phyloP scores from a whole-genome alignment of 2,797 vertebrate species.

The Antennarius maculatus region DNA sequence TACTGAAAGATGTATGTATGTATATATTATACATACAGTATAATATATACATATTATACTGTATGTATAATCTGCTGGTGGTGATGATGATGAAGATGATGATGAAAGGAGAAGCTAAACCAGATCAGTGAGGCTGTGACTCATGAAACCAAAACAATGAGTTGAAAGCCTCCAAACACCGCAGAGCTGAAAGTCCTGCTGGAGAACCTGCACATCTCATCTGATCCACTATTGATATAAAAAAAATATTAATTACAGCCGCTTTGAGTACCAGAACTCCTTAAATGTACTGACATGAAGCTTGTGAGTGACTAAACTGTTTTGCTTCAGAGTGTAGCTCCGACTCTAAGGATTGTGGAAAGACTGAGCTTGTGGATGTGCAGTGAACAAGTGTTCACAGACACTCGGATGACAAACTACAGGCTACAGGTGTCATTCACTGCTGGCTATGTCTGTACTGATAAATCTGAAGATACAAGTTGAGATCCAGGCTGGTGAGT shows the following conservation, averaged over 20 bases:
- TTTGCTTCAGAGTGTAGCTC: too few relatives aligned
- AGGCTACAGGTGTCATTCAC: background rate
- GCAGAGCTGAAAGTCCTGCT: too few relatives aligned
- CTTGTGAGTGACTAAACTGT: background rate
- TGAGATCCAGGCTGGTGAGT: conserved; percentile 55
- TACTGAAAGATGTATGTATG: too few relatives aligned
- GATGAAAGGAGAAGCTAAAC: too few relatives aligned
- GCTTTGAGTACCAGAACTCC: background rate
- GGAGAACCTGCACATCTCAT: background rate
- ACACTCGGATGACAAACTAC: background rate
- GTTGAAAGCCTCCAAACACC: background rate
- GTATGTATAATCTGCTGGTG: too few relatives aligned
- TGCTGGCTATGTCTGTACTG: conserved; percentile 19
- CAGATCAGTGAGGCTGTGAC: too few relatives aligned
- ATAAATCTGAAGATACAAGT: conserved; percentile 38
- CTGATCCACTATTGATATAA: background rate
- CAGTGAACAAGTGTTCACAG: conserved; percentile 25
- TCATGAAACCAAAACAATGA: background rate
- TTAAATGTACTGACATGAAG: background rate
- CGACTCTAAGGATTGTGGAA: background rate
- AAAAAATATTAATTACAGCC: background rate
- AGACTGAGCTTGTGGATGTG: conserved; percentile 14
- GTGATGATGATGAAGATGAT: too few relatives aligned
- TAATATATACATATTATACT: too few relatives aligned
- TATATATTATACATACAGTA: too few relatives aligned